Evolutionary conservation across 2,888 invertebrate species (phyloP), one percentile per base, ranked within the genome.

Genomic region (Tetranychus truncatus): DNA sequence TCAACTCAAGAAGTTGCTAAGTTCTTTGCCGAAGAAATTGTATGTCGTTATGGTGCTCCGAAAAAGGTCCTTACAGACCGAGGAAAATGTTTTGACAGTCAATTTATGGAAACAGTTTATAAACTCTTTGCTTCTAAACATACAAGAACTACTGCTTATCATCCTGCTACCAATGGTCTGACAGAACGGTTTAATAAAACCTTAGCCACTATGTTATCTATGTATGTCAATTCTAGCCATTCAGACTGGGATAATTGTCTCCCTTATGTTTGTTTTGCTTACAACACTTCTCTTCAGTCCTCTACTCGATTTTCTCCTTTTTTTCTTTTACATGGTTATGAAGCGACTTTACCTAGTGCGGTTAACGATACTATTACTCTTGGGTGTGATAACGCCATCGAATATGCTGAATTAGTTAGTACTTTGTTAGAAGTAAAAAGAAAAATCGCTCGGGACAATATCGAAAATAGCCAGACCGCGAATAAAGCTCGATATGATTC

Each of bases 11-110:
- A 72, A 71, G 75, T 78, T 21, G 76, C 77, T 7, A 76, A 74
- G 67, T 74, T 77, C 44, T 45, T 79, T 11, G 75, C 78, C 0
- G 74, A 78, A 71, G 74, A 78, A 45, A 76, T 78, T 9, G 74
- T 80, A 2, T 76, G 74, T 69, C 75, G 75, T 11, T 78, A 77
- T 77, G 78, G 79, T 76, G 45, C 71, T 55, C 18, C 75, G 55
- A n/a, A n/a, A n/a, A n/a, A n/a, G n/a, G n/a, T n/a, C n/a, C n/a
- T n/a, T n/a, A n/a, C n/a, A n/a, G n/a, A n/a, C n/a, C n/a, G n/a
- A n/a, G n/a, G n/a, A n/a, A n/a, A n/a, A n/a, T n/a, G n/a, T n/a
- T n/a, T n/a, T n/a, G n/a, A n/a, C n/a, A n/a, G n/a, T n/a, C n/a
- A n/a, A n/a, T n/a, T n/a, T n/a, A n/a, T n/a, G n/a, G n/a, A n/a